phyloP scores from a whole-genome alignment of 2,888 invertebrate genomes.

The Lithophane semibrunnea region DNA sequence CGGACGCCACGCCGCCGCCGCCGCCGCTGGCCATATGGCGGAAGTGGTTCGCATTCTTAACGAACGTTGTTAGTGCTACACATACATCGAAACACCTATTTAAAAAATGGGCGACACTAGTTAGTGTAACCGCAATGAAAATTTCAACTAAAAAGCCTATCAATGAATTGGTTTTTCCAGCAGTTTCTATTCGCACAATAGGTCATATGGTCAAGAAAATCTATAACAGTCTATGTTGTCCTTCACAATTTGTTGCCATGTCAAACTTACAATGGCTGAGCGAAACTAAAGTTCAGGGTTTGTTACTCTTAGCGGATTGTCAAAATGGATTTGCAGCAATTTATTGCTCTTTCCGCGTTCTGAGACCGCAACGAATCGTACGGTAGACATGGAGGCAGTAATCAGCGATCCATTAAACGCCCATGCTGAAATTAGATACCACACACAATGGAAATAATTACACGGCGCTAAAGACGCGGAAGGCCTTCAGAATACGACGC shows the following conservation, averaged over 20 bases:
- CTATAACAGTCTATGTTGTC: constrained; percentile 23
- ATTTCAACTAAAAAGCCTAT: constrained; percentile 22
- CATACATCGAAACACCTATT: constrained; percentile 64
- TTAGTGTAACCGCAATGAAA: constrained; percentile 48
- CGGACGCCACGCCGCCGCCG: constrained; percentile 64
- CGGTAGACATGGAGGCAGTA: constrained; percentile 68
- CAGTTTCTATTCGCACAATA: constrained; percentile 21
- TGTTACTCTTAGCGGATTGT: constrained; percentile 70
- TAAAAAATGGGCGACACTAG: constrained; percentile 63
- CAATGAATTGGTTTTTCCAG: background rate
- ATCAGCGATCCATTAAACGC: constrained; percentile 82
- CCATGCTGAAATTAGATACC: constrained; percentile 81
- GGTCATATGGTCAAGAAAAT: constrained; percentile 9
- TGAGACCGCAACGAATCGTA: constrained; percentile 76
- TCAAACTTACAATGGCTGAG: constrained; percentile 66
- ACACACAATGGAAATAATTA: constrained; percentile 77
- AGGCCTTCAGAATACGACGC: constrained; percentile 67
- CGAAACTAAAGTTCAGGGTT: constrained; percentile 79
- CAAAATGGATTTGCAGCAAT: constrained; percentile 76
- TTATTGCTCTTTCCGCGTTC: constrained; percentile 78
- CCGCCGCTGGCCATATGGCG: constrained; percentile 82
- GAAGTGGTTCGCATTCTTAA: constrained; percentile 79
- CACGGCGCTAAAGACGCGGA: constrained; percentile 74
- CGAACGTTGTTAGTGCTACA: constrained; percentile 65
- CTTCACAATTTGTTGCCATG: constrained; percentile 51